phyloP scores from a whole-genome alignment of 2,888 invertebrate genomes.

The Drosophila antonietae region DNA sequence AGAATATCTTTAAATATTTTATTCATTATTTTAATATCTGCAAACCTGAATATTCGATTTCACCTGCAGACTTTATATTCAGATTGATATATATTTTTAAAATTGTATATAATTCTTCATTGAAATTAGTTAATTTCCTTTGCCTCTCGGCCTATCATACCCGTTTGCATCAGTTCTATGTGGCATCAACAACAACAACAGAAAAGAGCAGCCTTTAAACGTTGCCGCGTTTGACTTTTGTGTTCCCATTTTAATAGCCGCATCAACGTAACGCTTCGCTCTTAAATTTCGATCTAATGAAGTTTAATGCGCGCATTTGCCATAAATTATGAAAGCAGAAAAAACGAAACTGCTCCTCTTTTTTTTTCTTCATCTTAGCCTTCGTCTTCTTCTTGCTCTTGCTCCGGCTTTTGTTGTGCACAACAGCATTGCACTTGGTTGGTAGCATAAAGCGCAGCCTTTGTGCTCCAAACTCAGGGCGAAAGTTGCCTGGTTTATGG shows the following conservation, averaged over 20 bases:
- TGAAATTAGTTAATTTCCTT: background rate
- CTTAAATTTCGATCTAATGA: slow-evolving; percentile 78
- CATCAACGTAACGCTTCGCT: slow-evolving; percentile 70
- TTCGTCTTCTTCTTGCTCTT: slow-evolving; percentile 11
- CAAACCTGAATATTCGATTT: background rate
- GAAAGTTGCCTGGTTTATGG: slow-evolving; percentile 52
- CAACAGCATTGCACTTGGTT: slow-evolving; percentile 52
- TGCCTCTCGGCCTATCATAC: slow-evolving; percentile 1
- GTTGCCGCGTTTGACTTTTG: slow-evolving; percentile 58
- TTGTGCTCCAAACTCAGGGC: slow-evolving; percentile 42
- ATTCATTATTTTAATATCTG: background rate
- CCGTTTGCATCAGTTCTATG: background rate
- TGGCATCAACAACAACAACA: background rate
- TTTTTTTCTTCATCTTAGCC: slow-evolving; percentile 19
- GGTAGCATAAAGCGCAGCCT: slow-evolving; percentile 37
- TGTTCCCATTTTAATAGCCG: slow-evolving; percentile 66
- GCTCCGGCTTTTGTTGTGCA: slow-evolving; percentile 53
- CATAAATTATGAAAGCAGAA: slow-evolving; percentile 69
- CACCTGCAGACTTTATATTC: background rate
- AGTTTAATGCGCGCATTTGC: slow-evolving; percentile 78
- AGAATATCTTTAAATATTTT: background rate
- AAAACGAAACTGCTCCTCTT: slow-evolving; percentile 43
- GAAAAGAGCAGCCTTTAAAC: slow-evolving; percentile 16
- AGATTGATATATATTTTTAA: too few species aligned
- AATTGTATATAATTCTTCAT: background rate